These are phyloP conservation scores for Malacoctenus gilli DNA, from an alignment of 2,797 vertebrate genomes.

Conservation along the genomic window DNA sequence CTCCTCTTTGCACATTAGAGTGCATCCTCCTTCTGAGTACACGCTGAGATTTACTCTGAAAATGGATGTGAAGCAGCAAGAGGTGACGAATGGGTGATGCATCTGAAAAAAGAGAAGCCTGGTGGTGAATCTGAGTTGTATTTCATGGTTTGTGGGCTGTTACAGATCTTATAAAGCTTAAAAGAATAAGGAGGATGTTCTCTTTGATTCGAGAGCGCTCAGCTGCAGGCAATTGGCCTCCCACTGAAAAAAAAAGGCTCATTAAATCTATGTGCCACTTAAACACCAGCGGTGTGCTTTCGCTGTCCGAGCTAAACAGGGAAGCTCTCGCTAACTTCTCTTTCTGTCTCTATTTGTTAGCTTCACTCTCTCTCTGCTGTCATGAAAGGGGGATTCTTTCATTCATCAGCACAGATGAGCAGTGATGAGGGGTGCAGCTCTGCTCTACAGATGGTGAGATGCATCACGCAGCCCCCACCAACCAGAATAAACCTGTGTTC, in stretches of 20 bases:
- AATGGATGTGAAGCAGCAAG: background rate
- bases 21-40: background rate
- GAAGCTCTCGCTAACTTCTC: slow-evolving; percentile 22
- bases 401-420: slow-evolving; percentile 31
- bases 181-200: slow-evolving; percentile 15
- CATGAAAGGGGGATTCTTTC: slow-evolving; percentile 13
- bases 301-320: slow-evolving; percentile 15
- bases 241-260: slow-evolving; percentile 21
- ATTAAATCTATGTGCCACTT: slow-evolving; percentile 24
- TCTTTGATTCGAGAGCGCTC: slow-evolving; percentile 24
- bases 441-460: slow-evolving; percentile 44
- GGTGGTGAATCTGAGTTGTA: background rate
- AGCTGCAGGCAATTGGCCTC: slow-evolving; percentile 23
- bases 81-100: background rate
- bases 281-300: slow-evolving; percentile 28
- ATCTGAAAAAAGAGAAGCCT: background rate
- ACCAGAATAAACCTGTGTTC: slow-evolving; percentile 12
- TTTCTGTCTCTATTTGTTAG: background rate
- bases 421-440: slow-evolving; percentile 31
- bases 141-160: too few relatives aligned
- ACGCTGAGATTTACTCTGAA: background rate
- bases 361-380: slow-evolving; percentile 1
- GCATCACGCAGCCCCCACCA: slow-evolving; percentile 23
- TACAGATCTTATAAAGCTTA: slow-evolving; percentile 5
- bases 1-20: background rate